Evolutionary conservation across 2,797 vertebrate genomes (phyloP).

Genomic region (Ctenopoma kingsleyae): DNA sequence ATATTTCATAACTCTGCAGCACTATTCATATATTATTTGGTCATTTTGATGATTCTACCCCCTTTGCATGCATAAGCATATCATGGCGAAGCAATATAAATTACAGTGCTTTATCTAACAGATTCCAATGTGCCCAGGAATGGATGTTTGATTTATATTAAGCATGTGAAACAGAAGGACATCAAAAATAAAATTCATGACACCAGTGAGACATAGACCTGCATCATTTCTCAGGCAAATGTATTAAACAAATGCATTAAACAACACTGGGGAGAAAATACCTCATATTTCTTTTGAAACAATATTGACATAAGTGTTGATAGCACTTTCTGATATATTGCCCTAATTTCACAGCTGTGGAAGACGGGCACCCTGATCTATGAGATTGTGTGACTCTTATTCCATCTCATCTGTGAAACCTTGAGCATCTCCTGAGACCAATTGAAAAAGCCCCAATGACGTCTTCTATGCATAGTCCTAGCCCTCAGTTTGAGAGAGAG

Average conservation of each 20-base stretch:
- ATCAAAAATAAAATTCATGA: constrained; percentile 73
- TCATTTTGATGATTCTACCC: constrained; percentile 73
- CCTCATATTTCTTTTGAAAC: constrained; percentile 71
- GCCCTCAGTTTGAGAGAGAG: constrained; percentile 51
- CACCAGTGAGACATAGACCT: constrained; percentile 74
- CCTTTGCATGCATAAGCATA: constrained; percentile 74
- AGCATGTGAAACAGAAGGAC: constrained; percentile 68
- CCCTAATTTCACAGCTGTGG: constrained; percentile 70
- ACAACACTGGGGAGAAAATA: constrained; percentile 49
- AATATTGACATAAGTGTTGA: constrained; percentile 78
- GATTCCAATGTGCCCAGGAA: constrained; percentile 63
- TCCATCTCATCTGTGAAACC: constrained; percentile 72
- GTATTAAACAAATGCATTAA: constrained; percentile 72
- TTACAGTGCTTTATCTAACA: constrained; percentile 68
- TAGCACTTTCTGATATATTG: constrained; percentile 75
- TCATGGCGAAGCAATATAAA: constrained; percentile 74
- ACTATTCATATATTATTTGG: constrained; percentile 77
- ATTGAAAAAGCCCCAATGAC: constrained; percentile 73
- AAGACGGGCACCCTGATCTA: constrained; percentile 65
- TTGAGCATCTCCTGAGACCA: constrained; percentile 74
- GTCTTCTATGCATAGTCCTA: constrained; percentile 53
- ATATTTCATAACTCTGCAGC: constrained; percentile 65
- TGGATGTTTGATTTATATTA: constrained; percentile 64
- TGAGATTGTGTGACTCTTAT: constrained; percentile 59
- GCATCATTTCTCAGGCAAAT: constrained; percentile 59